Conservation (phyloP, 2,113 vertebrate species). For the Aleadryas rufinucha region DNA sequence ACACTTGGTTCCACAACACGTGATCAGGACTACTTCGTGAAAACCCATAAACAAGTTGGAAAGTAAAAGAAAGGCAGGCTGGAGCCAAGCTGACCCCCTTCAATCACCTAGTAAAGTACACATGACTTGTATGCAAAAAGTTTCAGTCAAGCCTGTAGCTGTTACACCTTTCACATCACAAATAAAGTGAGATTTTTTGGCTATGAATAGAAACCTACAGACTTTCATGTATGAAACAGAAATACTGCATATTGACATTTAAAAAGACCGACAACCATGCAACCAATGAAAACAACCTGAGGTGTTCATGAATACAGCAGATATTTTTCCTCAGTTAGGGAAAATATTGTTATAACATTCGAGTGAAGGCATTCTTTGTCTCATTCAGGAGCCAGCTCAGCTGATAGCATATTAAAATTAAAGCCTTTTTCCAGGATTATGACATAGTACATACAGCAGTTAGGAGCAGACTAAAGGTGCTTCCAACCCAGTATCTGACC, state of each 20-base stretch:
- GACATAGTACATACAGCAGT: neutral
- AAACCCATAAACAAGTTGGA: neutral
- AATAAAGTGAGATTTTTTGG: neutral
- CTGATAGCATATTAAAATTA: neutral
- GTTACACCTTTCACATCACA: neutral
- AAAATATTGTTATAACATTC: neutral
- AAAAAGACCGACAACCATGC: neutral
- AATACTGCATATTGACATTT: neutral
- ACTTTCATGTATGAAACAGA: neutral
- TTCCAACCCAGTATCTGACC: neutral
- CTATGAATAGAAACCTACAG: neutral
- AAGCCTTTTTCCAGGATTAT: neutral
- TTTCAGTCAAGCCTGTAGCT: neutral
- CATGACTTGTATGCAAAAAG: neutral
- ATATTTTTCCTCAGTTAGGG: neutral
- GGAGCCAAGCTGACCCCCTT: neutral
- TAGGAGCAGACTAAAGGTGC: neutral
- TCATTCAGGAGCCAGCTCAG: neutral
- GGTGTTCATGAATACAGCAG: neutral
- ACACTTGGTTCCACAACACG: neutral
- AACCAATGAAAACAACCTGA: neutral
- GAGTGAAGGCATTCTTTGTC: neutral
- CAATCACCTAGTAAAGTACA: neutral
- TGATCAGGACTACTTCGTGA: neutral
- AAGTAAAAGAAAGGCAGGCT: neutral